Evolutionary conservation across 2,888 invertebrate species (phyloP).

Genomic region (Trilocha varians): DNA sequence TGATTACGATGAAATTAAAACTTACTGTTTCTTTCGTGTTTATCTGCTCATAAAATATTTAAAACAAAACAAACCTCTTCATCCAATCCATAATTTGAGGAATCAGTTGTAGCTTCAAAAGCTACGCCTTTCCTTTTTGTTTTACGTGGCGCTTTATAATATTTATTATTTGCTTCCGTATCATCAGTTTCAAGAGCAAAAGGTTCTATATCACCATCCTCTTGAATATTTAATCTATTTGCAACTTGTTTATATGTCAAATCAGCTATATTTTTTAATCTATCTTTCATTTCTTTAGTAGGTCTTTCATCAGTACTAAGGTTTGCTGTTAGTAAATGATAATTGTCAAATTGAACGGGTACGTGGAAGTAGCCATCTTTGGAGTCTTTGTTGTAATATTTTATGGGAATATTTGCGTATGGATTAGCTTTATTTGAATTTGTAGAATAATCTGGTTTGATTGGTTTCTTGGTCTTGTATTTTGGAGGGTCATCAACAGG

Average conservation of each 20-base stretch:
- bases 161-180: background rate
- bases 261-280: background rate
- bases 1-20: no score
- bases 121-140: background rate
- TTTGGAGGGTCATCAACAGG: no score
- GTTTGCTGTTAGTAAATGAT: background rate
- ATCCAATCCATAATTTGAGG: background rate
- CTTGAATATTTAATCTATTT: background rate
- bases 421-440: no score
- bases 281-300: background rate
- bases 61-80: background rate
- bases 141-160: background rate
- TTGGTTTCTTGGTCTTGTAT: no score
- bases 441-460: no score
- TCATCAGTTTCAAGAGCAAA: background rate
- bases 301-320: background rate
- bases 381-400: background rate
- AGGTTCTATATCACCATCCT: background rate
- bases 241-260: background rate
- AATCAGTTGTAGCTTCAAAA: background rate
- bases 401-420: no score
- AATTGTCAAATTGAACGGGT: background rate
- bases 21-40: no score
- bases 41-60: no score
- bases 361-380: background rate